Evolutionary conservation across 2,113 vertebrate genomes (phyloP).

Genomic region (Phoxinus phoxinus): DNA sequence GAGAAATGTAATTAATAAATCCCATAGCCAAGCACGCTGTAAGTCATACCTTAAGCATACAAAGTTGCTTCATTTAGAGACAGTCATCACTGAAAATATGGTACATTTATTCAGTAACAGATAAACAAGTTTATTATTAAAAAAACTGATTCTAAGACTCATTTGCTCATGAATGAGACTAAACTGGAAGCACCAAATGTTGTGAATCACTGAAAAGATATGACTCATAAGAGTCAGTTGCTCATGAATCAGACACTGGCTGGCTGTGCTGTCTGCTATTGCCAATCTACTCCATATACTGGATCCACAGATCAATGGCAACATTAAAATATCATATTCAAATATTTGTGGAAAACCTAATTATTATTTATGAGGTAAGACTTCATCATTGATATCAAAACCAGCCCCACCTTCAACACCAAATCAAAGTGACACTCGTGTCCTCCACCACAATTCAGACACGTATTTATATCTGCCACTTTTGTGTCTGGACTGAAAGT

Average conservation of each 20-base stretch:
- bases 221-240: not conserved
- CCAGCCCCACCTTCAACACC: not conserved
- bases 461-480: constrained; percentile 15
- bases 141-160: not conserved
- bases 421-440: not conserved
- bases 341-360: not conserved
- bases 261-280: not conserved
- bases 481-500: not conserved
- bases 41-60: not conserved
- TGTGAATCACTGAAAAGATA: not conserved
- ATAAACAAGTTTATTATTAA: not conserved
- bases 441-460: not conserved
- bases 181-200: not conserved
- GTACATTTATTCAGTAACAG: no score
- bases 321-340: not conserved
- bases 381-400: not conserved
- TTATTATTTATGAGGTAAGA: constrained; percentile 1
- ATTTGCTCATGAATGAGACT: not conserved
- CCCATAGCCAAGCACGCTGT: not conserved
- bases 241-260: not conserved
- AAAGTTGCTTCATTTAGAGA: not conserved
- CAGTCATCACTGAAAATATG: no score
- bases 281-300: not conserved
- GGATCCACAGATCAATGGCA: not conserved
- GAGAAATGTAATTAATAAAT: no score